Base-by-base conservation (phyloP, 2,888 invertebrate genomes). In the Caenorhabditis virilis region DNA sequence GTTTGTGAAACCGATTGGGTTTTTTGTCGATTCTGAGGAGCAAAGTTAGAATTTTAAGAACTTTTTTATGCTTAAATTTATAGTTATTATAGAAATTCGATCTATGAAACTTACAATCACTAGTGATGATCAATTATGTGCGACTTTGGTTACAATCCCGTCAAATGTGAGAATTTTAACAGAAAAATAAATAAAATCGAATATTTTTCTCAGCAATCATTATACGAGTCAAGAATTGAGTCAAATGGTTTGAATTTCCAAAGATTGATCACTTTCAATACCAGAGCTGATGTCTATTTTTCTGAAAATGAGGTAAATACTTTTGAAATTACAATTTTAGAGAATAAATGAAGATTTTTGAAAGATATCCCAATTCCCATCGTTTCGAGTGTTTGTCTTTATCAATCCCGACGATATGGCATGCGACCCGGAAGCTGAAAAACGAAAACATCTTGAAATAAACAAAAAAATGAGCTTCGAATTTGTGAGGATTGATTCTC, bases 61-160 rank as follows among this genome's bases (percentile, higher is more conserved):
- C n/a, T n/a, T n/a, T n/a, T n/a, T n/a, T n/a, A n/a, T n/a, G n/a
- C n/a, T n/a, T n/a, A n/a, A n/a, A n/a, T n/a, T n/a, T n/a, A n/a
- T n/a, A n/a, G n/a, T n/a, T n/a, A n/a, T n/a, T n/a, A n/a, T n/a
- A n/a, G n/a, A n/a, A n/a, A n/a, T n/a, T n/a, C n/a, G n/a, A n/a
- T n/a, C n/a, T n/a, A n/a, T 38, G 18, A 38, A 38, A 11, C 3
- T 62, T 7, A 56, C 52, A 23, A 9, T 56, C 1, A 45, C 33
- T n/a, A 51, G 51, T 18, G 52, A 45, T 2, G 56, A 57, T 43
- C 52, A 62, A 22, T 42, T 62, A 20, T 62, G 62, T 45, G 56
- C 56, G 7, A 53, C n/a, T 2, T 6, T 62, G 0, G 42, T 62
- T 6, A 45, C 62, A n/a, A 33, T 49, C 9, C 56, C 62, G 0